Evolutionary conservation across 2,113 vertebrate genomes (phyloP).

Genomic region (Bufo bufo): DNA sequence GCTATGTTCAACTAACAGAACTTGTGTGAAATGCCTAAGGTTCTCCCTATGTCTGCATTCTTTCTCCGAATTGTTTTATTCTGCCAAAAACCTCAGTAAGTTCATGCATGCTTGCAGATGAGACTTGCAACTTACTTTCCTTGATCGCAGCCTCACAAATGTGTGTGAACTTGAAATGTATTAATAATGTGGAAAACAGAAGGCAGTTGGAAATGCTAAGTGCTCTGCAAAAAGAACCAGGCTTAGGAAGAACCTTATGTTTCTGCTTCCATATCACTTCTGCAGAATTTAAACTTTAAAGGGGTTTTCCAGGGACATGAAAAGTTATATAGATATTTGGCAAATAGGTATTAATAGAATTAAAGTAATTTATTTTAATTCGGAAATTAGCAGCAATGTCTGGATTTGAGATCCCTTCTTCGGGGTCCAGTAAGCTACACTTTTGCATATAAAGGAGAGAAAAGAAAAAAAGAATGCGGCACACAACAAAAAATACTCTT

Average conservation of each 20-base stretch:
- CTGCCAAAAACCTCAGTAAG: not conserved
- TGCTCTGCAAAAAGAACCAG: not conserved
- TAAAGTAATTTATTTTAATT: too few species aligned
- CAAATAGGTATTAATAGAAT: too few species aligned
- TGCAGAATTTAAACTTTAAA: not conserved
- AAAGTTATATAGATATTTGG: too few species aligned
- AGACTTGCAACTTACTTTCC: conserved; percentile 3
- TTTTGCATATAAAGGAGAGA: too few species aligned
- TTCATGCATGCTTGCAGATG: not conserved
- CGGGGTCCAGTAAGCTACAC: too few species aligned
- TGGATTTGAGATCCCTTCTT: too few species aligned
- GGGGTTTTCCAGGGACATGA: too few species aligned
- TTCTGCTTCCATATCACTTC: not conserved
- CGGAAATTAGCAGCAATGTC: too few species aligned
- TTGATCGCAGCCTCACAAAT: not conserved
- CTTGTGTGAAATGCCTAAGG: too few species aligned
- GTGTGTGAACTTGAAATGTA: not conserved
- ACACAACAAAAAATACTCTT: too few species aligned
- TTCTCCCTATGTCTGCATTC: not conserved
- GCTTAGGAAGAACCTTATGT: not conserved
- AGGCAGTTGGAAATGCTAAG: not conserved
- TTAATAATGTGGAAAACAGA: not conserved
- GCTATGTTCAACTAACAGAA: not conserved
- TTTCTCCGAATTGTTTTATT: not conserved
- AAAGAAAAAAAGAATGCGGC: too few species aligned